phyloP scores from a whole-genome alignment of 2,113 vertebrate species.

The Sceloporus undulatus region DNA sequence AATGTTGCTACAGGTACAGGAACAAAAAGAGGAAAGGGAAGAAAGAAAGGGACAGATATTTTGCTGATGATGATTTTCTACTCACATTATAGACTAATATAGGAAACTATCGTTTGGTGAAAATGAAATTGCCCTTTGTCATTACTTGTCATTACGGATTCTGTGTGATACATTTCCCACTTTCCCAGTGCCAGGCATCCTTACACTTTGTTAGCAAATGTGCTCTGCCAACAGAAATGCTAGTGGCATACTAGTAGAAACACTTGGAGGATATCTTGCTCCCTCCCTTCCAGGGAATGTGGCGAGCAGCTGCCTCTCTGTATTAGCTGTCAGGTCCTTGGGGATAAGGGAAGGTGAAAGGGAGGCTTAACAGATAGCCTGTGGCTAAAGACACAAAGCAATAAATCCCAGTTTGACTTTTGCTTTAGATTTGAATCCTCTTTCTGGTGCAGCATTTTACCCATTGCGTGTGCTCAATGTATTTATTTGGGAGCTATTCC shows the following conservation, averaged over 20 bases:
- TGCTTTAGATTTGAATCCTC: slow-evolving; percentile 26
- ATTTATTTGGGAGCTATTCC: slow-evolving; percentile 14
- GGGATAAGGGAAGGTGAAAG: slow-evolving; percentile 40
- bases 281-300: slow-evolving; percentile 47
- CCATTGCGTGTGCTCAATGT: background rate
- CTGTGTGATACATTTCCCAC: background rate
- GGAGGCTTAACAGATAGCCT: slow-evolving; percentile 49
- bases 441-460: slow-evolving; percentile 16
- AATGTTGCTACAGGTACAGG: background rate
- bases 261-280: background rate
- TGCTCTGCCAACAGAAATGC: background rate
- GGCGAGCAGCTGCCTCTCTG: slow-evolving; percentile 46
- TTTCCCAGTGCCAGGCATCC: background rate
- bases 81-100: background rate
- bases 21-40: background rate
- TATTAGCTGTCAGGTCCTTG: slow-evolving; percentile 45
- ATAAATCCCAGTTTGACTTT: slow-evolving; percentile 51
- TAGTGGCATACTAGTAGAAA: background rate
- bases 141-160: background rate
- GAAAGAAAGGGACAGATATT: background rate
- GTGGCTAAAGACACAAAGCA: slow-evolving; percentile 47
- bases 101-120: background rate
- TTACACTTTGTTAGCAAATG: background rate
- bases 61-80: background rate
- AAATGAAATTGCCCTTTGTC: background rate